phyloP scores from a whole-genome alignment of 2,113 vertebrate species.

The Steatornis caripensis region DNA sequence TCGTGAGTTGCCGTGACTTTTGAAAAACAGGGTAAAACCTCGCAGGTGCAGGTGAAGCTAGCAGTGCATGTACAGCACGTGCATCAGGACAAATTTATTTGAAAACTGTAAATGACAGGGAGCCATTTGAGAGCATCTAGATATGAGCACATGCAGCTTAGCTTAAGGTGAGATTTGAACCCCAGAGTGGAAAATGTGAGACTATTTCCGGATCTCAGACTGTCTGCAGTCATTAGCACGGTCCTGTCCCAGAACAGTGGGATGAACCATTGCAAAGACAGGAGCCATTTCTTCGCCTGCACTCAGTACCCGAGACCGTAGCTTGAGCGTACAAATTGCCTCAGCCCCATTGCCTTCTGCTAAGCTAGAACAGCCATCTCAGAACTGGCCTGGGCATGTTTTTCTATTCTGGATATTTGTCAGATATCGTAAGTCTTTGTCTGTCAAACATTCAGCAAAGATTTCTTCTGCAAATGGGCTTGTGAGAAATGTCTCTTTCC shows the following conservation, averaged over 20 bases:
- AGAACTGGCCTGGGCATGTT: neutral
- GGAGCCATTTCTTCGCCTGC: neutral
- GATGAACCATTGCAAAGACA: neutral
- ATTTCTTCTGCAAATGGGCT: neutral
- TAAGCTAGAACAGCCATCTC: neutral
- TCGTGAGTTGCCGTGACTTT: neutral
- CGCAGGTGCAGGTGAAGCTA: neutral
- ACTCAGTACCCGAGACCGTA: fast-evolving
- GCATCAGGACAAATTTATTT: neutral
- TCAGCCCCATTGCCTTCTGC: neutral
- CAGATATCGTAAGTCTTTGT: neutral
- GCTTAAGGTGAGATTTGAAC: neutral
- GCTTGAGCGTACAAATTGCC: neutral
- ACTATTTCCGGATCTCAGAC: neutral
- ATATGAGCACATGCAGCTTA: neutral
- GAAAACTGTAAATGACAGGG: neutral
- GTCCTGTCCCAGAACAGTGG: neutral
- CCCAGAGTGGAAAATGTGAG: neutral
- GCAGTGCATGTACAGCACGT: neutral
- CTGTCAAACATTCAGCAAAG: neutral
- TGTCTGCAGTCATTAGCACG: neutral
- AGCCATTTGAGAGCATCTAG: neutral
- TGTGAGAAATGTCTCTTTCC: neutral
- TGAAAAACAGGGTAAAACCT: neutral
- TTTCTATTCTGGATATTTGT: neutral